Conservation (phyloP, 2,888 invertebrate genomes). For the Carterocephalus palaemon region DNA sequence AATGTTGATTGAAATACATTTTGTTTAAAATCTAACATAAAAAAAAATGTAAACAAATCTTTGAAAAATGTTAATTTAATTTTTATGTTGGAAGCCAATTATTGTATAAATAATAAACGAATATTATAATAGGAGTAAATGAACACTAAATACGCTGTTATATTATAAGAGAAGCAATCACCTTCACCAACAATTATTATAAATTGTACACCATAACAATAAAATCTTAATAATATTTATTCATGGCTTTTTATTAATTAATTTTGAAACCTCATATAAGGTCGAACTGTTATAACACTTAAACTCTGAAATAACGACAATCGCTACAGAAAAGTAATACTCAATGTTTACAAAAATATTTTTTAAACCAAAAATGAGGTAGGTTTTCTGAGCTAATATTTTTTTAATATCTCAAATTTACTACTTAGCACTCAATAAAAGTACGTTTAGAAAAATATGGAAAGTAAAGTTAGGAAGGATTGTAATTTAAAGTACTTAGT, state of each 20-base stretch:
- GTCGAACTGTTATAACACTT: not conserved
- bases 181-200: slow-evolving; percentile 6
- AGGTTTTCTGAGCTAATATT: slow-evolving; percentile 7
- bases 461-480: too few species aligned
- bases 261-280: not conserved
- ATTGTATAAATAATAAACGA: too few species aligned
- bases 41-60: too few species aligned
- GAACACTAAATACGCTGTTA: not conserved
- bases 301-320: slow-evolving; percentile 8
- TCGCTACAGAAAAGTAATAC: not conserved
- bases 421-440: too few species aligned
- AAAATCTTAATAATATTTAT: slow-evolving; percentile 3
- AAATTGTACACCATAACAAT: slow-evolving; percentile 1
- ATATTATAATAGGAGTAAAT: slow-evolving; percentile 1
- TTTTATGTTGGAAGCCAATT: too few species aligned
- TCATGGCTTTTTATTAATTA: slow-evolving; percentile 7
- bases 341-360: too few species aligned
- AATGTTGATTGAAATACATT: too few species aligned
- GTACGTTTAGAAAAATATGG: too few species aligned
- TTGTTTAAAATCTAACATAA: too few species aligned
- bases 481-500: too few species aligned
- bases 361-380: slow-evolving; percentile 16
- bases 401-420: too few species aligned
- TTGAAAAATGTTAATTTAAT: too few species aligned
- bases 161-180: slow-evolving; percentile 1